Evolutionary conservation across 1,140 invertebrate genomes (phyloP).

Genomic region (Drosophila quadrilineata): DNA sequence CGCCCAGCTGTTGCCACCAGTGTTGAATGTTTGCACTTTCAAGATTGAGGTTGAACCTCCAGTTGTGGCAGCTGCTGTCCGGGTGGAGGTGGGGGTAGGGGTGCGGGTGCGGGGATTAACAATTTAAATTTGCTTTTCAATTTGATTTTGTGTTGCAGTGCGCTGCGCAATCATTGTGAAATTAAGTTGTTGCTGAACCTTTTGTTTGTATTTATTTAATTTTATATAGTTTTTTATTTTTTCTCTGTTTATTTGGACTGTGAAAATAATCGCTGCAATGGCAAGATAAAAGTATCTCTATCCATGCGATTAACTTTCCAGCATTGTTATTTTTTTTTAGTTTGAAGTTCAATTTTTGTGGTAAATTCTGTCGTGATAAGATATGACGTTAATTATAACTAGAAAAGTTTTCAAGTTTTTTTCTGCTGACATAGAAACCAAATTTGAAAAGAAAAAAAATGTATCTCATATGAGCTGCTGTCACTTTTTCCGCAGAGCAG

Average conservation of each 20-base stretch:
- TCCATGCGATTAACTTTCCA: conserved; percentile 60
- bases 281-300: conserved; percentile 34
- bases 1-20: conserved; percentile 65
- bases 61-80: conserved; percentile 26
- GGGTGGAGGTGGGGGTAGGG: no score
- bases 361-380: conserved; percentile 52
- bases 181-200: conserved; percentile 76
- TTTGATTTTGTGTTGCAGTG: conserved; percentile 43
- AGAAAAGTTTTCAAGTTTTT: conserved; percentile 49
- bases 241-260: neutral
- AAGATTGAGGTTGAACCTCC: conserved; percentile 15
- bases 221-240: conserved; percentile 31
- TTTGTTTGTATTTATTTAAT: no score
- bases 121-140: conserved; percentile 53
- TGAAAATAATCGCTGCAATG: conserved; percentile 12
- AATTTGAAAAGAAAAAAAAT: neutral
- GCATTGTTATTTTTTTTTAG: conserved; percentile 26
- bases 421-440: conserved; percentile 50
- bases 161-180: conserved; percentile 71
- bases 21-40: conserved; percentile 77
- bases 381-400: conserved; percentile 68
- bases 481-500: conserved; percentile 37
- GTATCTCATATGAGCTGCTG: conserved; percentile 19
- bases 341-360: conserved; percentile 24
- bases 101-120: no score